Evolutionary conservation across 2,888 invertebrate species (phyloP), one percentile per base, ranked within the genome.

Genomic region (Galerucella nymphaeae): DNA sequence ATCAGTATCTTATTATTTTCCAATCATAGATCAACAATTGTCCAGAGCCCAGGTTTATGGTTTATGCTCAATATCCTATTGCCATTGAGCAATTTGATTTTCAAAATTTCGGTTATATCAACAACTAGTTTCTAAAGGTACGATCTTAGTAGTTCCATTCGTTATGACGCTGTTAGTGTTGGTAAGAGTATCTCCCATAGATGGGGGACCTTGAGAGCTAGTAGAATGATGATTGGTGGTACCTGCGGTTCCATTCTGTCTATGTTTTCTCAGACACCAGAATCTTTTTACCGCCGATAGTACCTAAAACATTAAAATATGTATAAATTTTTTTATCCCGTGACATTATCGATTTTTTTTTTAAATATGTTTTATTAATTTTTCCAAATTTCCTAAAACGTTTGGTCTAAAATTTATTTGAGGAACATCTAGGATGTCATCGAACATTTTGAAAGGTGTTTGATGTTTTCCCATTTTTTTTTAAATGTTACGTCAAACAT

Each of bases 171-270:
- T 91, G 84, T 92, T 83, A 90, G 92, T 81, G 86, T 91, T 91
- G 80, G 92, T 92, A 76, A 92, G 90, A 78, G 92, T 92, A 86
- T 93, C 93, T 75, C 93, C 94, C 88, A 94, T 91, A 50, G 95
- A 95, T 70, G 94, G 94, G 86, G 93, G 88, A 73, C 94, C 94
- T 87, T 95, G 94, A 74, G 94, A 94, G 79, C 92, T 92, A 71
- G 91, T 90, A 72, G 94, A 94, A 86, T 92, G 91, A 84, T 91
- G 90, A 74, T 91, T 90, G 1, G 90, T 91, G 74, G 88, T 89
- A 75, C 91, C 91, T 68, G 90, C 90, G 23, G 90, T 89, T 64
- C 89, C 87, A 66, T 87, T 87, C 48, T 84, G 82, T 53, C 83
- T 72, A 76, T 85, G 88, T 78, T 89, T 89, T 81, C 84, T 76